Conservation (phyloP, 2,888 invertebrate species). For the Chaetogeoica ovagalla region DNA sequence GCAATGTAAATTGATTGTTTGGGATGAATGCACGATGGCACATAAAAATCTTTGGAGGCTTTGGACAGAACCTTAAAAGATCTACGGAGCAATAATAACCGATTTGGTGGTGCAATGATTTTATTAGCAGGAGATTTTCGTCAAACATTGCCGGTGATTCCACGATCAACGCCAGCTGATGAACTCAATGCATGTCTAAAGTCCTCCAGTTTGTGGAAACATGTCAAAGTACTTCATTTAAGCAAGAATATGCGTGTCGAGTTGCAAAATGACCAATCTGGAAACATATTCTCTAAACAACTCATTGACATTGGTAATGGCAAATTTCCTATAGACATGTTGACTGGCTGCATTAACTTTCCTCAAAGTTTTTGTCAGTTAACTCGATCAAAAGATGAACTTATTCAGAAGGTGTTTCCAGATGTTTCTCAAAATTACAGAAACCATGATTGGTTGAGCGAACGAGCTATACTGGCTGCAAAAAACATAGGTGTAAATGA, state of each 20-base stretch:
- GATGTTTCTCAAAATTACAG: no score
- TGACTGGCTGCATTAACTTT: constrained; percentile 57
- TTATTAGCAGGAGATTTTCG: constrained; percentile 57
- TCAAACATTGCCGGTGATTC: constrained; percentile 57
- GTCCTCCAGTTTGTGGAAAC: constrained; percentile 54
- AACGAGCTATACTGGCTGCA: no score
- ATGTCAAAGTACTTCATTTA: constrained; percentile 49
- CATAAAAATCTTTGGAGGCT: constrained; percentile 54
- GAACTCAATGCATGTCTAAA: constrained; percentile 54
- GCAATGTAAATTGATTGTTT: no score
- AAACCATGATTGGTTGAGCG: no score
- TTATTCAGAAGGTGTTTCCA: constrained; percentile 57
- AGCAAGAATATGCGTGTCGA: constrained; percentile 26
- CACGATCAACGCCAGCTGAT: constrained; percentile 53
- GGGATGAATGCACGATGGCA: no score
- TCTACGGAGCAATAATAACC: no score
- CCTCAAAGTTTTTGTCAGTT: constrained; percentile 55
- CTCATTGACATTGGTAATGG: constrained; percentile 15
- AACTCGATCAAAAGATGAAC: constrained; percentile 56
- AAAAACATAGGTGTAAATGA: no score
- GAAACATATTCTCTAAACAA: neutral
- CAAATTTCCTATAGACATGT: constrained; percentile 56
- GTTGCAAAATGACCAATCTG: constrained; percentile 25
- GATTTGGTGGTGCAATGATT: neutral
- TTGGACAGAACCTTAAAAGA: no score